phyloP scores from a whole-genome alignment of 2,113 vertebrate genomes.

The Pipra filicauda region DNA sequence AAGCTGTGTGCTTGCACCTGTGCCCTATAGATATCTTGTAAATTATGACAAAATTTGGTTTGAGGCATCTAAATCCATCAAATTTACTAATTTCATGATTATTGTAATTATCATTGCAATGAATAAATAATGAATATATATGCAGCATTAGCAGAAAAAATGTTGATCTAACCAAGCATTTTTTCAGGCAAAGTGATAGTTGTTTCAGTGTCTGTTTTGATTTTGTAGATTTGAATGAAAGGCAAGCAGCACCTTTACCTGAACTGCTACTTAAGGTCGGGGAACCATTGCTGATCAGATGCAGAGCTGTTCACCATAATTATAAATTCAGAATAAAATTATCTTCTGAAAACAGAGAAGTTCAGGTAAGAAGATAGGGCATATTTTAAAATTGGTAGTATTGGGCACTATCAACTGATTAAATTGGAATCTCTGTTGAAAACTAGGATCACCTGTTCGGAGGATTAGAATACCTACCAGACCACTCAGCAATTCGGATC shows the following conservation, averaged over 20 bases:
- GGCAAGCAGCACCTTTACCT: conserved; percentile 56
- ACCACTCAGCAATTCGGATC: conserved; percentile 58
- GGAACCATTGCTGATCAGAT: conserved; percentile 77
- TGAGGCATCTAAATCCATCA: not conserved
- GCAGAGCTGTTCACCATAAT: conserved; percentile 63
- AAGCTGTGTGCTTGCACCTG: not conserved
- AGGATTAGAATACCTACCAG: conserved; percentile 50
- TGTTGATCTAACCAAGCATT: not conserved
- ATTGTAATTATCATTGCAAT: not conserved
- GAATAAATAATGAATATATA: not conserved
- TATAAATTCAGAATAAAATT: conserved; percentile 58
- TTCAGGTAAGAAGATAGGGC: conserved; percentile 57
- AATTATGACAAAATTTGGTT: not conserved
- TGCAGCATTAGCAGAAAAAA: not conserved
- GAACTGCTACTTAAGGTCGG: conserved; percentile 73
- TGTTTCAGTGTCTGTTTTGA: conserved; percentile 15
- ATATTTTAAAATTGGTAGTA: not conserved
- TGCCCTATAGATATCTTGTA: not conserved
- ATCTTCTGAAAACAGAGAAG: conserved; percentile 51
- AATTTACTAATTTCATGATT: not conserved
- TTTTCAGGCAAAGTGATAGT: not conserved
- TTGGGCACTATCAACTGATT: not conserved
- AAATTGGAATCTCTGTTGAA: conserved; percentile 55
- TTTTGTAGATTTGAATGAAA: conserved; percentile 73
- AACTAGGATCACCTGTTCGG: conserved; percentile 52